Base-by-base conservation (phyloP, 2,113 vertebrate species). In the Hepsetus odoe region DNA sequence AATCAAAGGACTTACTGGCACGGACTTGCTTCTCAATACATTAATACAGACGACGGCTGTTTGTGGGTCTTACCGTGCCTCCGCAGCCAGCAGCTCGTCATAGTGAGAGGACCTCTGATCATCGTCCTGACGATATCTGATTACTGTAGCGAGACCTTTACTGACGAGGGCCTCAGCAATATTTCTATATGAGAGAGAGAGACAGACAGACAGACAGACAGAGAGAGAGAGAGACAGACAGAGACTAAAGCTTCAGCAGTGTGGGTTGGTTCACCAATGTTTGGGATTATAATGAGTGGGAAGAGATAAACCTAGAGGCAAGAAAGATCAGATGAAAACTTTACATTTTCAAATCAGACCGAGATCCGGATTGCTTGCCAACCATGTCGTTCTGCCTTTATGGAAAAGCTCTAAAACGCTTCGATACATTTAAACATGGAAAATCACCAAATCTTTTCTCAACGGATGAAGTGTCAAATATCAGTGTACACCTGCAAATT, bases 71-170 rank as follows among this genome's bases (percentile, higher is more conserved):
- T 86, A 98, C 97, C 97, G 92, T 18, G 96, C 96, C 82, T 99
- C 97, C 0, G 97, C 96, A 0, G 97, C 96, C 66, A 99, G 91
- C 67, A 99, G 93, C 81, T 98, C 97, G 0, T 99, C 97, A 1
- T 98, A 99, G 90, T 98, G 96, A 2, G 97, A 97, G 69, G 97
- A 99, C 22, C 97, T 90, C 84, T 98, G 97, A 87, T 99, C 96
- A 1, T 98, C 97, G 30, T 99, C 97, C 79, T 98, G 97, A 76
- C 97, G 93, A 88, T 99, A 98, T 67, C 96, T 91, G 90, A 99
- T 96, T 87, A 96, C 94, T 0, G 96, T 97, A 83, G 96, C 97
- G 32, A 98, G 91, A 20, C 97, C 97, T 90, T 99, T 99, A 90
- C 97, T 99, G 86, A 99, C 94, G 58, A 99, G 91, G 8, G 97